Evolutionary conservation across 1,140 invertebrate genomes (phyloP), one percentile per base, ranked within the genome.

Genomic region (Hydropsyche tenuis): DNA sequence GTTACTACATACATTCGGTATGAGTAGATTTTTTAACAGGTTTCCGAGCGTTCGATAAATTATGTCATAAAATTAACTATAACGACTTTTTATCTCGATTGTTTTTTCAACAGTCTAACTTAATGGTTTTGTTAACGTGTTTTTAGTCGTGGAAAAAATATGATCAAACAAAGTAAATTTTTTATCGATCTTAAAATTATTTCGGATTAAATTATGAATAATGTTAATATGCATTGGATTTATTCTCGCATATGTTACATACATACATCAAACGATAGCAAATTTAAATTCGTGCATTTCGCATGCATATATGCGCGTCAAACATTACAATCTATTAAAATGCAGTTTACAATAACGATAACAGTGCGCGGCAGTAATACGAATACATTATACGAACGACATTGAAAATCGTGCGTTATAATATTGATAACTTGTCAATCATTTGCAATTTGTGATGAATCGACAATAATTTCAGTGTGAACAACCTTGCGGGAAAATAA

Each of bases 31-130:
- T 56, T 60, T 60, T 23, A 27, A 60, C 56, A 60, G 56, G 56
- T 60, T 60, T 25, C 20, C 25, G 22, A 9, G 45, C 22, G 12
- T 60, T 60, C 56, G n/a, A 60, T 60, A 60, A 60, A 60, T 60
- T 60, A 60, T 60, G 56, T 60, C 56, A 60, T 60, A 60, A 60
- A 60, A 60, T 60, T 60, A 60, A 53, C 48, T 53, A 53, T 53
- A 53, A 5, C 48, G 4, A 53, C 18, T 53, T 53, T 53, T 53
- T 53, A 6, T 53, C 2, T 18, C 48, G 48, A 18, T 53, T 20
- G 16, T 20, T 18, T 53, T 18, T 53, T 60, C 22, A 22, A 25
- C 23, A 25, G 4, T 23, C 56, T 9, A 22, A n/a, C n/a, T n/a
- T 22, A 60, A 60, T 27, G 20, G 22, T 60, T 60, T 60, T 23